These are phyloP conservation scores for Tuberolachnus salignus DNA, from an alignment of 2,888 invertebrate genomes.

Conservation along the genomic window DNA sequence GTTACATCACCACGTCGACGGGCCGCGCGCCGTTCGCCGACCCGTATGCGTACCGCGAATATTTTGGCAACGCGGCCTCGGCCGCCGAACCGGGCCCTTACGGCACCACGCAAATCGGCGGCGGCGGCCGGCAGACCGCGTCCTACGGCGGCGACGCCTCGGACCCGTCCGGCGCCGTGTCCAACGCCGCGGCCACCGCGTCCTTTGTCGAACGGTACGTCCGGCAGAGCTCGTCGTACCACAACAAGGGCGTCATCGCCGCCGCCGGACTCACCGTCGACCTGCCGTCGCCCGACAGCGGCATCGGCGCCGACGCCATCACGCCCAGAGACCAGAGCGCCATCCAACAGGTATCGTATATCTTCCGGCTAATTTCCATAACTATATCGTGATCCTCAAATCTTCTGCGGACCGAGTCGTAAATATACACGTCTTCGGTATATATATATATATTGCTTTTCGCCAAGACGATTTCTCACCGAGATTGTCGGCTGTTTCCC, in stretches of 20 bases:
- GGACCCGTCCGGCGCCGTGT: slow-evolving; percentile 67
- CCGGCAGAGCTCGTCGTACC: slow-evolving; percentile 70
- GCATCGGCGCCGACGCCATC: slow-evolving; percentile 92
- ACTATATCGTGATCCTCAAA: too few relatives aligned
- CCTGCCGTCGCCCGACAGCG: slow-evolving; percentile 93
- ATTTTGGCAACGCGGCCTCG: slow-evolving; percentile 66
- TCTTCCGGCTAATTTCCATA: too few relatives aligned
- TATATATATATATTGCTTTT: too few relatives aligned
- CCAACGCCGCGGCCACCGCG: slow-evolving; percentile 69
- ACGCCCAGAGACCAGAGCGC: slow-evolving; percentile 89
- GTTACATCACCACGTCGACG: slow-evolving; percentile 63
- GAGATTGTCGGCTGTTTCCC: too few relatives aligned
- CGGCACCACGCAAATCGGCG: slow-evolving; percentile 60
- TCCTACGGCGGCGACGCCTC: slow-evolving; percentile 63
- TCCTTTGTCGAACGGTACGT: slow-evolving; percentile 75
- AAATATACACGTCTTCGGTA: too few relatives aligned
- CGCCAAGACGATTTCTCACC: too few relatives aligned
- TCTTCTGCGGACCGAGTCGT: too few relatives aligned
- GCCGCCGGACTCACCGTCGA: slow-evolving; percentile 86
- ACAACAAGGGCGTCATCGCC: slow-evolving; percentile 75
- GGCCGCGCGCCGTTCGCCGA: slow-evolving; percentile 69
- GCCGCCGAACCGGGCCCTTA: slow-evolving; percentile 64
- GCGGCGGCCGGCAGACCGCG: slow-evolving; percentile 59
- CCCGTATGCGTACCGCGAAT: slow-evolving; percentile 82
- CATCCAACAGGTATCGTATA: slow-evolving; percentile 78